Percentiles rank a stretch among this genome's conserved stretches.
These are phyloP conservation scores for Apantesis nais DNA, from an alignment of 2,888 invertebrate genomes.

Conservation along the genomic window DNA sequence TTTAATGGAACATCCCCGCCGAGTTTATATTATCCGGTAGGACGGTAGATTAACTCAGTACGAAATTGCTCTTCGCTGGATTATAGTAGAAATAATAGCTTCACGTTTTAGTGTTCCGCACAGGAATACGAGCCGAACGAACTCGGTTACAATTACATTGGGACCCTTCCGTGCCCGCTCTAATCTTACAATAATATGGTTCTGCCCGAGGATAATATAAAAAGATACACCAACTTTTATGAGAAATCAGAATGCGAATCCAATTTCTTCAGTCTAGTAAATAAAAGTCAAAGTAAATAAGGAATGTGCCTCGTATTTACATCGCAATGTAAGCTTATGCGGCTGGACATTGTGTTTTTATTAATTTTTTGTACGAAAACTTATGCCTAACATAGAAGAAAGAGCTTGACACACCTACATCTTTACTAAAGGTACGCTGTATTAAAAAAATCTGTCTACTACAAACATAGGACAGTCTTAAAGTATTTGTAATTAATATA, in stretches of 20 bases:
- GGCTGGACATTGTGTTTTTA: too few relatives aligned
- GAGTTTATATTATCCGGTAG: constrained; percentile 25
- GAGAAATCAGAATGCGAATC: constrained; percentile 4
- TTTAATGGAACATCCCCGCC: constrained; percentile 36
- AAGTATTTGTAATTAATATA: not conserved
- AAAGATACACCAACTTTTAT: constrained; percentile 8
- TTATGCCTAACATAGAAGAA: not conserved
- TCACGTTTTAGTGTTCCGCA: constrained; percentile 20
- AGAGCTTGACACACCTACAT: not conserved
- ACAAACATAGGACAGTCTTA: not conserved
- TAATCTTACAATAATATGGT: constrained; percentile 18
- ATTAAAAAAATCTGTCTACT: not conserved
- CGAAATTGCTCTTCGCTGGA: constrained; percentile 38
- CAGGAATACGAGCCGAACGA: constrained; percentile 4
- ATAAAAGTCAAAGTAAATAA: not conserved
- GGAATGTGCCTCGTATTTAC: not conserved
- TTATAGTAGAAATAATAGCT: constrained; percentile 29
- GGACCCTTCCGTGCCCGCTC: constrained; percentile 11
- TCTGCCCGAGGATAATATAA: constrained; percentile 9
- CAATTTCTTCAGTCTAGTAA: not conserved
- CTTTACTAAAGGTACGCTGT: not conserved
- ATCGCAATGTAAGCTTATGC: not conserved
- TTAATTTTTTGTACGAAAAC: not conserved
- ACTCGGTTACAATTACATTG: constrained; percentile 18
- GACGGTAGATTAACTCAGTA: constrained; percentile 37